A percentile compares a stretch with the other conserved stretches of the same genome.
Evolutionary conservation across 2,113 vertebrate genomes (phyloP).

Genomic region (Oxygymnocypris stewartii): DNA sequence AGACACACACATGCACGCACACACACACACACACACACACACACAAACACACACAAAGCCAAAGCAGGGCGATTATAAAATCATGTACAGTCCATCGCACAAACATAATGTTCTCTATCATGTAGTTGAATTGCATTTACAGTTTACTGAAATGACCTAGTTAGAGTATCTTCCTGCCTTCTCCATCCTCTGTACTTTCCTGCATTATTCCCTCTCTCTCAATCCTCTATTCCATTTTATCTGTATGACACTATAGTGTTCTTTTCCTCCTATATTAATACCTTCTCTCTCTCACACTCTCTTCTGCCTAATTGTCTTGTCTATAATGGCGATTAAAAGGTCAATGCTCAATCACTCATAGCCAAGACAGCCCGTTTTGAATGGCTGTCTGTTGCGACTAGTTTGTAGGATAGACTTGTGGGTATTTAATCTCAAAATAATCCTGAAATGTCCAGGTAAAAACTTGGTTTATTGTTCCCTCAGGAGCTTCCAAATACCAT

Average conservation of each 20-base stretch:
- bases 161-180: conserved; percentile 59
- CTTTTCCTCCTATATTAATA: conserved; percentile 67
- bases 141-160: conserved; percentile 66
- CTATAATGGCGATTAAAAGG: not conserved
- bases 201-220: conserved; percentile 47
- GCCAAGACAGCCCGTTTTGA: not conserved
- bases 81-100: conserved; percentile 58
- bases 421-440: not conserved
- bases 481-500: not conserved
- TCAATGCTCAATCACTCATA: conserved; percentile 8
- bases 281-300: not conserved
- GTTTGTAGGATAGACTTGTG: not conserved
- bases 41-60: conserved; percentile 37
- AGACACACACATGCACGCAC: not conserved
- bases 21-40: conserved; percentile 2
- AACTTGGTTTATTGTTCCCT: not conserved
- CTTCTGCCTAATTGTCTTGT: conserved; percentile 1
- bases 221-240: conserved; percentile 62
- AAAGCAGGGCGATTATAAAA: conserved; percentile 47
- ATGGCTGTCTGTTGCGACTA: not conserved
- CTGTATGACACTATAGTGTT: conserved; percentile 75
- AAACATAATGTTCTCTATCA: conserved; percentile 55
- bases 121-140: conserved; percentile 58
- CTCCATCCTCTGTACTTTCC: conserved; percentile 39
- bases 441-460: not conserved